Conservation (phyloP, 2,113 vertebrate genomes). For the Myrmecophaga tridactyla region DNA sequence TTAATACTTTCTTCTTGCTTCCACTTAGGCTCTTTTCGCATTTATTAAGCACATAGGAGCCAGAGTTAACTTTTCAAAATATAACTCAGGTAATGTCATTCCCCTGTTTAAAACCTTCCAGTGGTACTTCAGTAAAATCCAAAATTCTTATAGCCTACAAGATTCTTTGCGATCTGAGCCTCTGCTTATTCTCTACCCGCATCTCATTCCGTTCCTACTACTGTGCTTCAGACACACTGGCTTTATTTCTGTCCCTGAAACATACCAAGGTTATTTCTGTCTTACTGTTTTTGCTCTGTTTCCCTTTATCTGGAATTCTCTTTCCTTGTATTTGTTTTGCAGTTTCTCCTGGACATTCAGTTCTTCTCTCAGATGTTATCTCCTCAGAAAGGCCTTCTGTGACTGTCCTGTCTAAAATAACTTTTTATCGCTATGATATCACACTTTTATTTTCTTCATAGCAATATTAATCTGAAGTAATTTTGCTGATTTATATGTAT, state of each 20-base stretch:
- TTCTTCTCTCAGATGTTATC: neutral
- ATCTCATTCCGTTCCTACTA: neutral
- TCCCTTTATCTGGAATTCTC: neutral
- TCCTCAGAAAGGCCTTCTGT: neutral
- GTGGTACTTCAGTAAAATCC: slow-evolving; percentile 17
- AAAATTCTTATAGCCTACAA: neutral
- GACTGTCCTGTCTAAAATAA: neutral
- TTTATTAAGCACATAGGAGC: neutral
- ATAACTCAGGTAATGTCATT: neutral
- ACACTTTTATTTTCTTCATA: neutral
- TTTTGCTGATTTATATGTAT: neutral
- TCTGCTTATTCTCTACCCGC: neutral
- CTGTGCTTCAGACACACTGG: neutral
- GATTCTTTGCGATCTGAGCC: neutral
- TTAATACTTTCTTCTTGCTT: neutral
- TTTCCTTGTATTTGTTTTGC: neutral
- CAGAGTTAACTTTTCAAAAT: slow-evolving; percentile 31
- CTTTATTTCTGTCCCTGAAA: neutral
- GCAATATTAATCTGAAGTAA: neutral
- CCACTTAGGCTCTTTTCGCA: neutral
- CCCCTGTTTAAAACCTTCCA: neutral
- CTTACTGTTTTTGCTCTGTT: neutral
- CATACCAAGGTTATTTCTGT: neutral
- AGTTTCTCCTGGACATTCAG: neutral
- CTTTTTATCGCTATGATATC: neutral